Percentiles rank a stretch among this genome's conserved stretches.
phyloP scores from a whole-genome alignment of 2,113 vertebrate genomes.

The Leucosticte australis region DNA sequence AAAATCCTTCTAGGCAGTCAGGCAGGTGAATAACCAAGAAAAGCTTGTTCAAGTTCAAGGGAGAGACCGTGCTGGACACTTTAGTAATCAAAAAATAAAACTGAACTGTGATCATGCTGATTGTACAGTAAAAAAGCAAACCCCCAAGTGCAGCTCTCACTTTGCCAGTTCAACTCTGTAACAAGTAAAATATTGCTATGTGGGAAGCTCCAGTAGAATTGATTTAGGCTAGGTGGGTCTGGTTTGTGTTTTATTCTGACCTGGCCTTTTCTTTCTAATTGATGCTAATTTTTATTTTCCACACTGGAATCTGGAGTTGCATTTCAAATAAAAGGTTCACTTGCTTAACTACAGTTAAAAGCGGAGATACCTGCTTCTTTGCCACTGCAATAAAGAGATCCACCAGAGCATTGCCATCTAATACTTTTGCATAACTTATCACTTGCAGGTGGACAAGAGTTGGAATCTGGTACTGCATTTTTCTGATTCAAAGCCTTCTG shows the following conservation, averaged over 20 bases:
- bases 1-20: not conserved
- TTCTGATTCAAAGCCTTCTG: not conserved
- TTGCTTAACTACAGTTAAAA: not conserved
- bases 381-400: not conserved
- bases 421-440: not conserved
- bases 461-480: not conserved
- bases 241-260: not conserved
- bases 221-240: not conserved
- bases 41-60: not conserved
- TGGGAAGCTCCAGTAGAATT: not conserved
- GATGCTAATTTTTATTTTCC: not conserved
- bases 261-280: not conserved
- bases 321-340: not conserved
- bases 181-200: not conserved
- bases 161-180: not conserved
- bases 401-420: accelerated
- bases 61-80: accelerated
- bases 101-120: not conserved
- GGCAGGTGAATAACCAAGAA: not conserved
- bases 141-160: not conserved
- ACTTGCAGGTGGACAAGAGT: not conserved
- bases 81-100: not conserved
- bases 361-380: not conserved
- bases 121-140: not conserved
- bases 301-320: not conserved